A percentile compares a stretch with the other conserved stretches of the same genome.
Evolutionary conservation across 92 coral and sea anemone species (phyloP).

Genomic region (Epizoanthus illoricatus): DNA sequence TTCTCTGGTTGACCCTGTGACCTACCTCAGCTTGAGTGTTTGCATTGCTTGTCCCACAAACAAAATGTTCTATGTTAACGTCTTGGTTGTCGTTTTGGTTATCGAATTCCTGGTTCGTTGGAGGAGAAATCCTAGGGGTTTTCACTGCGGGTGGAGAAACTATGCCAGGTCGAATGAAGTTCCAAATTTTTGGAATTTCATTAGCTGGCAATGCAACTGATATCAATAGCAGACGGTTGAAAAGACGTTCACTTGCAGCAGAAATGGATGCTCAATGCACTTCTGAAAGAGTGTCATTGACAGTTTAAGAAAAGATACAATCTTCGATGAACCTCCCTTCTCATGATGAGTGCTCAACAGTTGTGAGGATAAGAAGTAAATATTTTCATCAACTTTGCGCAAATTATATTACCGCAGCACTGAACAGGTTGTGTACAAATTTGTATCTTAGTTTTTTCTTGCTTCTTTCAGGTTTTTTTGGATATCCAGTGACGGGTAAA

Average conservation of each 20-base stretch:
- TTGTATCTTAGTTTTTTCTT: constrained; percentile 7
- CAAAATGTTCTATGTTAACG: constrained; percentile 17
- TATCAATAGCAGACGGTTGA: constrained; percentile 6
- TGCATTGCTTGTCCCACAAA: constrained; percentile 24
- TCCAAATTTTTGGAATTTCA: constrained; percentile 10
- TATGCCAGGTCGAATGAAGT: constrained; percentile 18
- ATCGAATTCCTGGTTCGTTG: constrained; percentile 20
- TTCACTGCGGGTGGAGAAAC: constrained; percentile 31
- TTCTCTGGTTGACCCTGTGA: constrained; percentile 27
- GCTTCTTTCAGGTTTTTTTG: constrained; percentile 2
- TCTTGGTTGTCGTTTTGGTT: constrained; percentile 17
- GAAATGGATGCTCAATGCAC: constrained; percentile 15
- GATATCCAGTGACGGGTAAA: constrained; percentile 12
- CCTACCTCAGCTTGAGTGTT: constrained; percentile 26
- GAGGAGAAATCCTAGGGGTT: constrained; percentile 27
- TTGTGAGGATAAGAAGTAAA: constrained; percentile 5
- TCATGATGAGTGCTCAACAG: constrained; percentile 5
- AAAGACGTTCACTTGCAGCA: constrained; percentile 4
- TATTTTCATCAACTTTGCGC: constrained; percentile 14
- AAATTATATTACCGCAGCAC: constrained; percentile 14
- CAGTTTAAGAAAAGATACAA: constrained; percentile 2
- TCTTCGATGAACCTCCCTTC: constrained; percentile 1
- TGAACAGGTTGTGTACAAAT: constrained; percentile 1
- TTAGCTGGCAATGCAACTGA: constrained; percentile 13
- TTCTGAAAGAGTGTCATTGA: not conserved